A percentile compares a stretch with the other conserved stretches of the same genome.
Evolutionary conservation across 2,113 vertebrate genomes (phyloP).

Genomic region (Megatriorchis doriae): DNA sequence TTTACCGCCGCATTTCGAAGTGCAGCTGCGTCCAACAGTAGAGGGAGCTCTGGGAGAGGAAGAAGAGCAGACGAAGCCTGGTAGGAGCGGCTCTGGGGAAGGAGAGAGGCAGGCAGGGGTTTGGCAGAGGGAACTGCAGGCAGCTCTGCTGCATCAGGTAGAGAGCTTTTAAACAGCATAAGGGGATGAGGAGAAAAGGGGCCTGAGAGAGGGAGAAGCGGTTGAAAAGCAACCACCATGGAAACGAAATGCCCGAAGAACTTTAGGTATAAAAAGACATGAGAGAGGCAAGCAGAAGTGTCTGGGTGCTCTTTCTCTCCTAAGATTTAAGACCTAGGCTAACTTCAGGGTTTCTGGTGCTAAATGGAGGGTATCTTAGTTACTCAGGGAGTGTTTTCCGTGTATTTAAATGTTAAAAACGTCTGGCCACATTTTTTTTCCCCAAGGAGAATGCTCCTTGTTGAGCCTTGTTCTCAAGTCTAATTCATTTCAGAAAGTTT

Average conservation of each 20-base stretch:
- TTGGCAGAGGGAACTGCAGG: neutral
- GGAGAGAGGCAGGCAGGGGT: neutral
- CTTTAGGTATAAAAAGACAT: neutral
- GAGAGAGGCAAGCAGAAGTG: neutral
- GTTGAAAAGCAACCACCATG: neutral
- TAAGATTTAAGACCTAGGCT: neutral
- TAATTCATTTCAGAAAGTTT: neutral
- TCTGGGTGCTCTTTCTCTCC: neutral
- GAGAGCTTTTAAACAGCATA: neutral
- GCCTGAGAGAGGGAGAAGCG: neutral
- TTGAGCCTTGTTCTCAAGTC: neutral
- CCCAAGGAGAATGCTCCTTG: fast-evolving
- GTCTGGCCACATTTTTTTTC: neutral
- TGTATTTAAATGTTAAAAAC: neutral
- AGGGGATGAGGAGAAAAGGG: neutral
- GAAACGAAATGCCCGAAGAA: neutral
- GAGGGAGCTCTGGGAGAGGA: constrained; percentile 60
- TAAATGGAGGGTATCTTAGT: neutral
- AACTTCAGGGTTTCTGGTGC: neutral
- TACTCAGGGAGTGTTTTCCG: neutral
- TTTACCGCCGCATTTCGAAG: neutral
- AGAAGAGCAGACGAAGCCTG: neutral
- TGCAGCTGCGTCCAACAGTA: neutral
- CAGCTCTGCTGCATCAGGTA: neutral
- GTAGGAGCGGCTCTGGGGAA: neutral